Conservation (phyloP, 2,888 invertebrate species). For the Tyria jacobaeae region DNA sequence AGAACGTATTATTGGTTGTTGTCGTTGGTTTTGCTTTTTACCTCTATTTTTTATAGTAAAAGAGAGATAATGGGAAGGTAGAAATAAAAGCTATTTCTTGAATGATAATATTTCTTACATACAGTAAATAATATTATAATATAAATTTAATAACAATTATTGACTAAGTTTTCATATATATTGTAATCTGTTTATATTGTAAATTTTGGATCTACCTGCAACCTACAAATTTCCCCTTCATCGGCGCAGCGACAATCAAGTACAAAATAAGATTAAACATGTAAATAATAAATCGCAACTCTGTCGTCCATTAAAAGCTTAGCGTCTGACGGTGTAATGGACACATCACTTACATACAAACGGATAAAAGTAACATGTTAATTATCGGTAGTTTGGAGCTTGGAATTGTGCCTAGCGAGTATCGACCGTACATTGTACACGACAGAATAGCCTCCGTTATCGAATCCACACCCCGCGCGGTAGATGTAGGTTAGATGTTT, state of each 20-base stretch:
- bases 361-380: not conserved
- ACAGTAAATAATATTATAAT: no score
- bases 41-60: no score
- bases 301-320: not conserved
- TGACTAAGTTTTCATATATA: not conserved
- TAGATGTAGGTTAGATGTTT: no score
- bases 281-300: not conserved
- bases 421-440: not conserved
- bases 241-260: not conserved
- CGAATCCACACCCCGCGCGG: not conserved
- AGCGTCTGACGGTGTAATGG: not conserved
- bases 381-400: not conserved
- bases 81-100: no score
- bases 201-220: not conserved
- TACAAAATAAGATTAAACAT: not conserved
- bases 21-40: no score
- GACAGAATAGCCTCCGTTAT: not conserved
- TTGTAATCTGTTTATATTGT: not conserved
- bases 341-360: not conserved
- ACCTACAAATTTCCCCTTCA: not conserved
- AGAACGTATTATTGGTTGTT: no score
- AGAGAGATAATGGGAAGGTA: no score
- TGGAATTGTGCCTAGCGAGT: not conserved
- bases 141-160: no score
- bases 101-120: no score